Conservation (phyloP, 2,797 vertebrate species). For the Pipistrellus kuhlii region DNA sequence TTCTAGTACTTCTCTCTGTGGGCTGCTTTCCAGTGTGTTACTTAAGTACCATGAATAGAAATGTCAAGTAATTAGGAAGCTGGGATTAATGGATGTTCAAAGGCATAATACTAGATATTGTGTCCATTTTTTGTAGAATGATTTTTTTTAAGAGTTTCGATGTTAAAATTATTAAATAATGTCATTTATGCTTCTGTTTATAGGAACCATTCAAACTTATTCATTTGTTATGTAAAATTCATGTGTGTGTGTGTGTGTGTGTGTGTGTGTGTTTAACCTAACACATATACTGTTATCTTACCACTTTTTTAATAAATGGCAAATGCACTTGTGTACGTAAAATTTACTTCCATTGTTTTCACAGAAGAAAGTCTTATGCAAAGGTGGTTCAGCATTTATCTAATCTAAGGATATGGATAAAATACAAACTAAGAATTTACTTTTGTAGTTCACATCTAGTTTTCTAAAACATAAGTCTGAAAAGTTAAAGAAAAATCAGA, state of each 20-base stretch:
- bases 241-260: background rate
- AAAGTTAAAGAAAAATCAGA: constrained; percentile 24
- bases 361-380: background rate
- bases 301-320: constrained; percentile 12
- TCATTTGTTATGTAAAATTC: constrained; percentile 35
- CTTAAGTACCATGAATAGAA: constrained; percentile 33
- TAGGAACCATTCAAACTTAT: background rate
- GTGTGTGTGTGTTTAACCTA: background rate
- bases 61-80: constrained; percentile 16
- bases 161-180: constrained; percentile 49
- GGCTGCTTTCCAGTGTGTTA: constrained; percentile 13
- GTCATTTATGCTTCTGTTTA: constrained; percentile 10
- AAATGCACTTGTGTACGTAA: background rate
- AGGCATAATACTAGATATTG: background rate
- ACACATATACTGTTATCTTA: constrained; percentile 8
- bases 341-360: constrained; percentile 26
- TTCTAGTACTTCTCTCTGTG: background rate
- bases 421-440: background rate
- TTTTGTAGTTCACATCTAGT: background rate
- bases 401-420: background rate
- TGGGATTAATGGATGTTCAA: constrained; percentile 48
- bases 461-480: constrained; percentile 17
- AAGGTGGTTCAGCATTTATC: background rate
- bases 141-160: background rate
- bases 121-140: constrained; percentile 33